These are phyloP conservation scores for Notothenia coriiceps DNA, from an alignment of 2,113 vertebrate species.

Conservation along the genomic window DNA sequence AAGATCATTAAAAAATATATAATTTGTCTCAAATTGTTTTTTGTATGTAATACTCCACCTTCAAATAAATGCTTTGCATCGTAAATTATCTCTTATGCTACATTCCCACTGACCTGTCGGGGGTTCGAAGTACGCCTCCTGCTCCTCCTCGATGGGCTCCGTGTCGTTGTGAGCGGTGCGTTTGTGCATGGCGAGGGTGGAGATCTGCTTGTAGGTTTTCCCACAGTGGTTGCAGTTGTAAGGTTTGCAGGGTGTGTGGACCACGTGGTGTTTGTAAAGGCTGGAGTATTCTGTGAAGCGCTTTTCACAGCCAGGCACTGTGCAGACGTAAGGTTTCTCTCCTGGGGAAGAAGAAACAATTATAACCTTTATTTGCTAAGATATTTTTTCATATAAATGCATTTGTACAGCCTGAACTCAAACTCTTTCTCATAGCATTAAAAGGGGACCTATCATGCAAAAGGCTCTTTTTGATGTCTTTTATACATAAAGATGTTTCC, in stretches of 20 bases:
- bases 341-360: conserved; percentile 77
- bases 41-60: too few species aligned
- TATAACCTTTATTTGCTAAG: too few species aligned
- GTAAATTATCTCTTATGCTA: neutral
- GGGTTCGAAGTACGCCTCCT: conserved; percentile 96
- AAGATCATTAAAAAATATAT: too few species aligned
- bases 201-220: conserved; percentile 99
- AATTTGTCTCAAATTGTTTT: too few species aligned
- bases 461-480: too few species aligned
- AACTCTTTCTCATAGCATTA: too few species aligned
- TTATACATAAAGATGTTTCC: too few species aligned
- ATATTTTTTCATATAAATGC: too few species aligned
- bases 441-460: too few species aligned
- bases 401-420: too few species aligned
- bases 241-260: conserved; percentile 98
- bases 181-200: conserved; percentile 98
- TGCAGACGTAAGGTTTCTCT: conserved; percentile 99
- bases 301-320: conserved; percentile 97
- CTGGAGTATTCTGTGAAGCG: conserved; percentile 99
- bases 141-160: conserved; percentile 97
- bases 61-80: too few species aligned
- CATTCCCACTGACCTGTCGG: conserved; percentile 87
- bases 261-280: conserved; percentile 98
- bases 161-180: conserved; percentile 97
- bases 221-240: conserved; percentile 99